Percentiles rank a stretch among this genome's conserved stretches.
Evolutionary conservation across 2,797 vertebrate species (phyloP).

Genomic region (Hipposideros larvatus): DNA sequence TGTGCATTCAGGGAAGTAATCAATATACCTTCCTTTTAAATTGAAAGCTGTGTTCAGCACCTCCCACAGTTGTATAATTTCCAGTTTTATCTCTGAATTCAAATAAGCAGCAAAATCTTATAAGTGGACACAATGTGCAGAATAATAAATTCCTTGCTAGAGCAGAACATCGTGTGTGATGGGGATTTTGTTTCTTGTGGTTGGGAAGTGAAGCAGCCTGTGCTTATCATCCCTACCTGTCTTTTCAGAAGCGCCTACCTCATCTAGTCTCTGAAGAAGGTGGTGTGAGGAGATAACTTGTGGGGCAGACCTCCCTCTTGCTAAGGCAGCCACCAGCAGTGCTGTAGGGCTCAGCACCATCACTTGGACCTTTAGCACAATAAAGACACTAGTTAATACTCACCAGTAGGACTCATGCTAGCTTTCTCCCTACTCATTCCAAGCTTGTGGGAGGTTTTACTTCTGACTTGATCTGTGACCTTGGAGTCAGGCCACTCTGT

Average conservation of each 20-base stretch:
- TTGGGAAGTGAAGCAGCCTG: neutral
- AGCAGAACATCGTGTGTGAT: neutral
- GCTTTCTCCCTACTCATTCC: neutral
- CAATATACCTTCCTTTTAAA: constrained; percentile 30
- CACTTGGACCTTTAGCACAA: neutral
- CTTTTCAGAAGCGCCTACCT: neutral
- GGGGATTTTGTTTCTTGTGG: neutral
- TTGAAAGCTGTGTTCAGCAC: constrained; percentile 46
- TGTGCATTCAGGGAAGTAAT: constrained; percentile 50
- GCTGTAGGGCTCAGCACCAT: neutral
- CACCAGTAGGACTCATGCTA: neutral
- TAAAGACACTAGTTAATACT: neutral
- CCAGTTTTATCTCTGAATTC: constrained; percentile 63
- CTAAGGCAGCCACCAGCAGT: neutral
- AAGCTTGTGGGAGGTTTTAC: neutral
- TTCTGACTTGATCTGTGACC: neutral
- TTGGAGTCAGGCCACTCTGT: neutral
- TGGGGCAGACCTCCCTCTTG: neutral
- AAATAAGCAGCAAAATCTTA: constrained; percentile 24
- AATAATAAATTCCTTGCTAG: neutral
- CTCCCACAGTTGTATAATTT: constrained; percentile 59
- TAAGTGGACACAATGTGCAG: neutral
- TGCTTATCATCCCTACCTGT: neutral
- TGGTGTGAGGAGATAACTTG: neutral
- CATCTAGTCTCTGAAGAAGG: neutral